Conservation (phyloP, 2,797 vertebrate species). For the Cercopithecus neglectus region DNA sequence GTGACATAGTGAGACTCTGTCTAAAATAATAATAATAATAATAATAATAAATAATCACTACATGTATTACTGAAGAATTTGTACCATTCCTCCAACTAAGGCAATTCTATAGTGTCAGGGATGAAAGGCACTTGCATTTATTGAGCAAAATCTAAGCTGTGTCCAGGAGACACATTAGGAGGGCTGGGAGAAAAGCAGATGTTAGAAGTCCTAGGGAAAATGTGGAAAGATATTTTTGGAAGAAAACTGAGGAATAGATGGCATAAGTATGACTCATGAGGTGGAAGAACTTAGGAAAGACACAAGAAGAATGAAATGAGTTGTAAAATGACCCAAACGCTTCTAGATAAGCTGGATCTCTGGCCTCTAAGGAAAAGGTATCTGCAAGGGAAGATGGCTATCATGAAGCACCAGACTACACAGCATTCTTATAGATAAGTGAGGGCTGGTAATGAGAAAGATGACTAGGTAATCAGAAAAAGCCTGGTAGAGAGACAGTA, state of each 20-base stretch:
- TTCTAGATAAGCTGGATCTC: background rate
- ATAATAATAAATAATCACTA: background rate
- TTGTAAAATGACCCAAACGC: background rate
- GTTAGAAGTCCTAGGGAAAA: constrained; percentile 13
- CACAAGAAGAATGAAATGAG: background rate
- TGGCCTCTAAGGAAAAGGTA: background rate
- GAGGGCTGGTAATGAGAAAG: background rate
- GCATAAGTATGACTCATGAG: constrained; percentile 20
- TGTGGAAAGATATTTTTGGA: constrained; percentile 33
- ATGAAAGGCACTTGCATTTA: constrained; percentile 48
- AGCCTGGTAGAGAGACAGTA: background rate
- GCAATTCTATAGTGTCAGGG: background rate
- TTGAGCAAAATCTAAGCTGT: constrained; percentile 36
- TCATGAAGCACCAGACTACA: background rate
- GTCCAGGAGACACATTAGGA: constrained; percentile 25
- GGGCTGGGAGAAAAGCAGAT: background rate
- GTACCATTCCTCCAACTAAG: background rate
- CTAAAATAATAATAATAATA: too few relatives aligned
- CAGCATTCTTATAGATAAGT: constrained; percentile 7
- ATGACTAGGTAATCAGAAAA: background rate
- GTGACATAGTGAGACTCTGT: too few relatives aligned
- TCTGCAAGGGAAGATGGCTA: background rate
- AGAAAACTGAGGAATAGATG: constrained; percentile 40
- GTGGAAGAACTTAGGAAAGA: constrained; percentile 28
- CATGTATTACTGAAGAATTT: background rate